Evolutionary conservation across 2,888 invertebrate genomes (phyloP), one percentile per base, ranked within the genome.

Genomic region (Hylaea fasciaria): DNA sequence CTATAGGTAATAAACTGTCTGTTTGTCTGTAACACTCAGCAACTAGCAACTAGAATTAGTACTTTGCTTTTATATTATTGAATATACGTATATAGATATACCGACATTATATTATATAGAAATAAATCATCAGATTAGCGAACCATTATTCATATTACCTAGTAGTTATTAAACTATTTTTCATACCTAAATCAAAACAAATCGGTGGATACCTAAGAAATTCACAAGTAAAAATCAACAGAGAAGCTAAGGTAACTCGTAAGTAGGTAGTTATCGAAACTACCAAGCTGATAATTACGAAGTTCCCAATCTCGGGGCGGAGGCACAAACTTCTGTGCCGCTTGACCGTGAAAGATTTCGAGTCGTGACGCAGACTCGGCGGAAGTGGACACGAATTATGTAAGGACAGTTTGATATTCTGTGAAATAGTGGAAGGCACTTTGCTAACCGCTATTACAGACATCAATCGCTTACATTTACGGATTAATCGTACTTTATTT

Each of bases 281-380:
- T 64, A 43, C 48, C 41, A 59, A 68, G 54, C 54, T 63, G 45
- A 68, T 68, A 64, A 68, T 68, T 68, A 61, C 54, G 35, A 68
- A 68, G 66, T 66, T 66, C 17, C 56, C 46, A 51, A 53, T 50
- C 56, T 51, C 41, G 13, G 12, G 51, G 41, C 47, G 29, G 46
- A 55, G 40, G 13, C 56, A 49, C 61, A 14, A 56, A 57, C 54
- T 65, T 65, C 37, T 41, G 22, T 29, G 51, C 39, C 39, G 48
- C 54, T 65, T 62, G 65, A 62, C 62, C 62, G 44, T 65, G 57
- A 65, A 62, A 62, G 43, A 57, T 59, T 57, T n/a, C 14, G 16
- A 59, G 40, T 40, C 28, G 9, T 22, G 49, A 40, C 28, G 40
- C 17, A 46, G 28, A 54, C 29, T 57, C n/a, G 35, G 5, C 14